phyloP scores from a whole-genome alignment of 2,888 invertebrate species.

The Loripinus fragilis region DNA sequence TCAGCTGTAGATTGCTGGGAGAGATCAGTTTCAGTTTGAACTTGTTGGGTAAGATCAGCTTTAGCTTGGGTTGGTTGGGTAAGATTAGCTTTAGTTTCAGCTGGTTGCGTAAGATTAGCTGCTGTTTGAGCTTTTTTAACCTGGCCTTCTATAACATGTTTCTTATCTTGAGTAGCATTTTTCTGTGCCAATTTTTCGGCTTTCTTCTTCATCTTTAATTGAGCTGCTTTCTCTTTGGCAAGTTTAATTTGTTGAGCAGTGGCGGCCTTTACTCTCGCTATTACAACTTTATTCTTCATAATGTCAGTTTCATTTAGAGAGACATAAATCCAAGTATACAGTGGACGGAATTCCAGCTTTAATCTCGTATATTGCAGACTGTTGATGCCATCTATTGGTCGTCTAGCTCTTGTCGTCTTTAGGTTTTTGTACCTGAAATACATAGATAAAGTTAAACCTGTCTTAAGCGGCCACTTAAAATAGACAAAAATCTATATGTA shows the following conservation, averaged over 20 bases:
- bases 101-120: too few species aligned
- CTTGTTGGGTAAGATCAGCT: too few species aligned
- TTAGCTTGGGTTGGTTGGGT: too few species aligned
- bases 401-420: constrained; percentile 57
- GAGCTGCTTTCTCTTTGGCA: not conserved
- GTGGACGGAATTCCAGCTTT: constrained; percentile 50
- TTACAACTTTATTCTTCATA: constrained; percentile 33
- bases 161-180: not conserved
- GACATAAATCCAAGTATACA: constrained; percentile 66
- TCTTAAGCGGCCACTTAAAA: too few species aligned
- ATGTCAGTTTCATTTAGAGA: constrained; percentile 58
- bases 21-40: not conserved
- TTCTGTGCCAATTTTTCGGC: not conserved
- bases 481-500: too few species aligned
- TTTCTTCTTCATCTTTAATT: not conserved
- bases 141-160: not conserved
- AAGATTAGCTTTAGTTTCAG: not conserved
- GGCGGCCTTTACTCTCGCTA: not conserved
- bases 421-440: constrained; percentile 64
- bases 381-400: constrained; percentile 64
- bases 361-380: constrained; percentile 63
- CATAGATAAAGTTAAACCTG: too few species aligned
- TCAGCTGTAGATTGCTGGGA: too few species aligned
- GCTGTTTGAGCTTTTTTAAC: not conserved
- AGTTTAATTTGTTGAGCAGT: not conserved